Conservation (phyloP, 2,113 vertebrate genomes). For the Sylvietta virens region DNA sequence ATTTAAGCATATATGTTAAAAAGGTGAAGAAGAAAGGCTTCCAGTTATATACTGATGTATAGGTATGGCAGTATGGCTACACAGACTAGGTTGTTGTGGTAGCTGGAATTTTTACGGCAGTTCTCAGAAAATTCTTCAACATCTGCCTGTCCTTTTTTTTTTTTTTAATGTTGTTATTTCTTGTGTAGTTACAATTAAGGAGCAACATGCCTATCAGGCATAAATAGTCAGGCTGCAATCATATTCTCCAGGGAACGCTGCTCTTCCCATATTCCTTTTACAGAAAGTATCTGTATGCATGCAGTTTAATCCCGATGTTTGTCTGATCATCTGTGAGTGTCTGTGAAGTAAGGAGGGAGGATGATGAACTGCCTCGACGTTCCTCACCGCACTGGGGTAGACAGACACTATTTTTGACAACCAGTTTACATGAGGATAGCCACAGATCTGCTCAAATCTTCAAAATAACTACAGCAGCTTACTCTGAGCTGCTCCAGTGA, state of each 20-base stretch:
- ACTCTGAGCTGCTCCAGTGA: neutral
- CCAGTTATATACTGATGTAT: neutral
- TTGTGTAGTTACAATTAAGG: slow-evolving; percentile 25
- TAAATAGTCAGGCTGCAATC: slow-evolving; percentile 32
- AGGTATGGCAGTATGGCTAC: neutral
- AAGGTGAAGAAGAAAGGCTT: neutral
- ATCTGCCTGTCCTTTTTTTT: neutral
- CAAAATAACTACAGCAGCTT: neutral
- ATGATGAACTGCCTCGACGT: neutral
- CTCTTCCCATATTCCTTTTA: neutral
- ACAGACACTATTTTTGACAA: neutral
- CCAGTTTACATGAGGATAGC: neutral
- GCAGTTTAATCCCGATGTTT: neutral
- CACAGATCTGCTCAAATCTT: neutral
- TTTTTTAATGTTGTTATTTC: neutral
- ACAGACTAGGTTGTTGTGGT: neutral
- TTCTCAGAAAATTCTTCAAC: slow-evolving; percentile 1
- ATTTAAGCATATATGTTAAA: neutral
- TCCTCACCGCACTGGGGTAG: neutral
- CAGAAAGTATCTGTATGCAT: neutral
- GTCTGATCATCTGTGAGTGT: neutral
- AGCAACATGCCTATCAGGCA: slow-evolving; percentile 17
- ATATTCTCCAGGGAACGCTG: neutral
- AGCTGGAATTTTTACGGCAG: neutral
- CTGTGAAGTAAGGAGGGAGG: neutral